phyloP scores from a whole-genome alignment of 2,888 invertebrate genomes.

The Drosophila lacicola region DNA sequence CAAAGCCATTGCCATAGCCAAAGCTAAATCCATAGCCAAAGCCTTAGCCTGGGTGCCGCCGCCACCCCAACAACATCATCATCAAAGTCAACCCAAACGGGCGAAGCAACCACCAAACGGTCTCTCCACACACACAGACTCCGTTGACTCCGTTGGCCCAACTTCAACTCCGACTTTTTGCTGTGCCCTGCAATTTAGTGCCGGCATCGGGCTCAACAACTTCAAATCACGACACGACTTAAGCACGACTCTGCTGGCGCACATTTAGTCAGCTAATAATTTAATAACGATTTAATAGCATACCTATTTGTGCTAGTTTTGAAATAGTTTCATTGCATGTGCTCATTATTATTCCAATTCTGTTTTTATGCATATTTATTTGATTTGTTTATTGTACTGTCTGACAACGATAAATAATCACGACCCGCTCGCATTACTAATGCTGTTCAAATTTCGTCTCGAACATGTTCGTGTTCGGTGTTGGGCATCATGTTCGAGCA shows the following conservation, averaged over 20 bases:
- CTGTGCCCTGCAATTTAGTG: conserved; percentile 34
- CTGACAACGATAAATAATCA: conserved; percentile 14
- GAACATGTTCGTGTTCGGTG: conserved; percentile 51
- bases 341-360: background rate
- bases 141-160: conserved; percentile 49
- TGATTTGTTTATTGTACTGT: background rate
- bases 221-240: background rate
- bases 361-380: background rate
- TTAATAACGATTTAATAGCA: background rate
- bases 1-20: conserved; percentile 27
- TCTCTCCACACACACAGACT: conserved; percentile 49
- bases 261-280: background rate
- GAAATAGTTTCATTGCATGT: background rate
- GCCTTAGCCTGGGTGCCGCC: conserved; percentile 38
- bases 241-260: background rate
- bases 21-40: conserved; percentile 41
- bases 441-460: conserved; percentile 30
- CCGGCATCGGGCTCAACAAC: conserved; percentile 7
- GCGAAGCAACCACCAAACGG: conserved; percentile 47
- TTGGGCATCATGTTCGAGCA: conserved; percentile 47
- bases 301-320: background rate
- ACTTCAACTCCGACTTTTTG: conserved; percentile 47
- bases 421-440: conserved; percentile 38
- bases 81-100: conserved; percentile 56
- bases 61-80: conserved; percentile 44